Base-by-base conservation (phyloP, 2,797 vertebrate species). In the Chaetophractus vellerosus region DNA sequence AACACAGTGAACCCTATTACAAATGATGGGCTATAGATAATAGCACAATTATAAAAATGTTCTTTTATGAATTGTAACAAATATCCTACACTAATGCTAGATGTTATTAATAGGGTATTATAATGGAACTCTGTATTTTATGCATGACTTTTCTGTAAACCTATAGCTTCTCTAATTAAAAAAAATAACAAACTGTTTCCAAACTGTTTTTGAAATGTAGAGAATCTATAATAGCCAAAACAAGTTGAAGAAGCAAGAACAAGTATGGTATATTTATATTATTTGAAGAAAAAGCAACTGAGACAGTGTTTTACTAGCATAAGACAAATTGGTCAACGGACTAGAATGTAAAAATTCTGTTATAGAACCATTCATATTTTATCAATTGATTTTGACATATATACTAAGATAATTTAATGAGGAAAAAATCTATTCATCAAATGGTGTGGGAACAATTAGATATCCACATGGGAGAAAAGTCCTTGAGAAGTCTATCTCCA, bases 341-440 rank as follows among this genome's bases (percentile, higher is more conserved):
- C 87, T 19, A 76, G 33, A 76, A 90, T 55, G 16, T 90, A 24
- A 82, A 69, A 90, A 50, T 12, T 82, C 31, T 69, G 52, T 57
- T 71, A 55, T 26, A 75, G 28, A 36, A 7, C 18, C 12, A 31
- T 24, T 86, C 28, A 38, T 61, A 50, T 36, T 61, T 61, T 31
- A 21, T 48, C 33, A 81, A 36, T n/a, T 81, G 68, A 50, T 87
- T 80, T 52, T 24, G 8, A 52, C 33, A 75, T 21, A 18, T 7
- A 18, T 4, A 36, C 9, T 36, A 33, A 69, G 19, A 18, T 3
- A 38, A 76, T 68, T 74, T 68, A 41, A 69, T 0, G n/a, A 23
- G 21, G 55, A 71, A 57, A 94, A 94, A 72, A 59, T 18, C n/a
- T 66, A 72, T 78, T 83, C 18, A 64, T 50, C 19, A 83, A 93